These are phyloP conservation scores for Eucera pruinosa DNA, from an alignment of 2,888 invertebrate genomes.

Conservation along the genomic window DNA sequence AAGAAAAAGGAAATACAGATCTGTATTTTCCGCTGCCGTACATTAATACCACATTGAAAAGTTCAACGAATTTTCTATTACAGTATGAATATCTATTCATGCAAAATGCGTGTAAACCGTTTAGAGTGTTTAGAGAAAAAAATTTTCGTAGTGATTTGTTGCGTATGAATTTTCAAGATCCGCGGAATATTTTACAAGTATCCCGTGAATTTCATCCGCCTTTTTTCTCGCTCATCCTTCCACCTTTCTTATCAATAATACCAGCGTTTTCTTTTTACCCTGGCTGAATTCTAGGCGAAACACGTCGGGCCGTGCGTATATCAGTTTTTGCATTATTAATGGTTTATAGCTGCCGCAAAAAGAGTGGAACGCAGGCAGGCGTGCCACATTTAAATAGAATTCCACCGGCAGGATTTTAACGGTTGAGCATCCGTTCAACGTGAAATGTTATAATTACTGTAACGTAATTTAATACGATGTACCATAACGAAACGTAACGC, in stretches of 20 bases:
- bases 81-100: no score
- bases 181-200: not conserved
- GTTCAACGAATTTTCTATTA: no score
- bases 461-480: not conserved
- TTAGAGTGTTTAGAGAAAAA: not conserved
- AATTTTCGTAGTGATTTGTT: not conserved
- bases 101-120: not conserved
- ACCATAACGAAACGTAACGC: not conserved
- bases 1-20: no score
- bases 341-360: constrained; percentile 1
- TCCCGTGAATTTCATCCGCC: not conserved
- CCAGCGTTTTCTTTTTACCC: constrained; percentile 26
- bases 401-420: not conserved
- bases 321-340: constrained; percentile 34
- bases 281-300: constrained; percentile 15
- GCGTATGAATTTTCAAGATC: constrained; percentile 9
- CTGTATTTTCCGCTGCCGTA: no score
- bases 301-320: constrained; percentile 13
- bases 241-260: constrained; percentile 32
- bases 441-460: constrained; percentile 12
- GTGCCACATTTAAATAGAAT: constrained; percentile 10
- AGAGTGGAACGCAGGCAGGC: no score
- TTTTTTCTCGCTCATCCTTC: not conserved
- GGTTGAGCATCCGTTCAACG: not conserved
- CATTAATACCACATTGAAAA: no score